Evolutionary conservation across 1,140 invertebrate species (phyloP).

Genomic region (Oryzaephilus surinamensis): DNA sequence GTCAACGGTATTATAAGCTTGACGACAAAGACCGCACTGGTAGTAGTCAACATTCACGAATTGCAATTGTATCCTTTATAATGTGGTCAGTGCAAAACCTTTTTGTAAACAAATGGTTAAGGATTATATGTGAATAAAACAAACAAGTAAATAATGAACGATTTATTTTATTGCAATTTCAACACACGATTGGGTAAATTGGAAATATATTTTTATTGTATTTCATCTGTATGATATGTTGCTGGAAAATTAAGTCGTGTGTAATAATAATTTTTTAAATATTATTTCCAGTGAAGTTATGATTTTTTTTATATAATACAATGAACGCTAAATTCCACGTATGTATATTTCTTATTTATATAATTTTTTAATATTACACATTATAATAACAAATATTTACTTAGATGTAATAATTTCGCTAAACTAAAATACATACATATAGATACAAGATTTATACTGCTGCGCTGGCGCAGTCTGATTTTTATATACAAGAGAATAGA

Average conservation of each 20-base stretch:
- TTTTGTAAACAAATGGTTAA: constrained; percentile 1
- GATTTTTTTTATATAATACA: too few species aligned
- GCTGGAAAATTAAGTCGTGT: constrained; percentile 16
- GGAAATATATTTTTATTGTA: constrained; percentile 19
- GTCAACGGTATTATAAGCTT: constrained; percentile 21
- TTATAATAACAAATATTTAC: constrained; percentile 33
- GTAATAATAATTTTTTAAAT: too few species aligned
- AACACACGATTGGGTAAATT: constrained; percentile 29
- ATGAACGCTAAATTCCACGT: constrained; percentile 19
- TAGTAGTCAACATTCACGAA: not conserved
- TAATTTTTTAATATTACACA: constrained; percentile 22
- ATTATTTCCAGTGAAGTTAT: too few species aligned
- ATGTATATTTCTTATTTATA: constrained; percentile 16
- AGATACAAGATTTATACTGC: constrained; percentile 36
- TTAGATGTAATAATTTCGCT: constrained; percentile 25
- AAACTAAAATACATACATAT: constrained; percentile 36
- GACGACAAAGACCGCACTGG: constrained; percentile 21
- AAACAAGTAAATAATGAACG: constrained; percentile 32
- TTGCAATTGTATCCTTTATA: too few species aligned
- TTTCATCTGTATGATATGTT: constrained; percentile 21
- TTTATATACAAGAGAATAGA: constrained; percentile 21
- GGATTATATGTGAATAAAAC: constrained; percentile 21
- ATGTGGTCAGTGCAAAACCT: too few species aligned
- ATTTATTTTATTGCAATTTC: constrained; percentile 36
- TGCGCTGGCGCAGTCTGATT: constrained; percentile 18